These are phyloP conservation scores for Mamestra brassicae DNA, from an alignment of 2,888 invertebrate species.

Conservation along the genomic window DNA sequence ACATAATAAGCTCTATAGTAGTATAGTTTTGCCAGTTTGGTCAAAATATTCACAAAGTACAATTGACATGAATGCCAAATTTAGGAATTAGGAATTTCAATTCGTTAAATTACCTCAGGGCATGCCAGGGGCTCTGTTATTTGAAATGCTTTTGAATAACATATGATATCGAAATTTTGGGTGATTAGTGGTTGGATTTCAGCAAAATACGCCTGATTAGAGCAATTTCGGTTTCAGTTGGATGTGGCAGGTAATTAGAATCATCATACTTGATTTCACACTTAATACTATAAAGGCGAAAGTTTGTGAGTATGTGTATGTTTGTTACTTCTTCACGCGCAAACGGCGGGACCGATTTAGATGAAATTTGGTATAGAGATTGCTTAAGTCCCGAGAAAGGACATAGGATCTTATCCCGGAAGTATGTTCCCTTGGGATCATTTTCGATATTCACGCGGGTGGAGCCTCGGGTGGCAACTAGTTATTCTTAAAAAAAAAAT, in stretches of 20 bases:
- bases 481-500: too few species aligned
- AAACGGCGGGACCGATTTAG: too few species aligned
- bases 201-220: neutral
- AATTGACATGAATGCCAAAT: constrained; percentile 9
- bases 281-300: too few species aligned
- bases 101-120: constrained; percentile 1
- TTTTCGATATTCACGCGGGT: too few species aligned
- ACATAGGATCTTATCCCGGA: too few species aligned
- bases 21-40: neutral
- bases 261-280: neutral
- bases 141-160: constrained; percentile 6
- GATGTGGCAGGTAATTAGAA: neutral
- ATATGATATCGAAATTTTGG: constrained; percentile 1
- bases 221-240: neutral
- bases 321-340: too few species aligned
- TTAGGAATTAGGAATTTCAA: constrained; percentile 15
- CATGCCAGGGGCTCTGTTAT: constrained; percentile 8
- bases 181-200: neutral
- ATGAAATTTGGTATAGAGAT: too few species aligned
- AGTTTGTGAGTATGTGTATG: too few species aligned
- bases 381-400: too few species aligned
- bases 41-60: constrained; percentile 1
- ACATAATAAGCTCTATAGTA: too few species aligned
- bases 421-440: too few species aligned
- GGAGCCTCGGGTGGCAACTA: too few species aligned